These are phyloP conservation scores for Salpingus planirostris DNA, from an alignment of 2,888 invertebrate genomes.

Conservation along the genomic window DNA sequence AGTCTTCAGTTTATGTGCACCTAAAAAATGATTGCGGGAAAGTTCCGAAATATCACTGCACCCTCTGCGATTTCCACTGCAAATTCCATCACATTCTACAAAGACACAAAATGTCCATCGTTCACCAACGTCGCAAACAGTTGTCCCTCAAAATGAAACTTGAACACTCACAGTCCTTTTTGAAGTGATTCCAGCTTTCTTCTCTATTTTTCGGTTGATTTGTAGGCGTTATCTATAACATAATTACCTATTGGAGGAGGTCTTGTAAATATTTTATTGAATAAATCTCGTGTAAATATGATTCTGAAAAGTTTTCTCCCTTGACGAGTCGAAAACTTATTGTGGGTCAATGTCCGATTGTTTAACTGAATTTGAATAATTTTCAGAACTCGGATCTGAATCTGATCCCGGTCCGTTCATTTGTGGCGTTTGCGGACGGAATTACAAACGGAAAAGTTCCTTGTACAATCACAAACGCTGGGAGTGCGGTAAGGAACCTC, in stretches of 20 bases:
- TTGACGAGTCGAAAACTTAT: too few relatives aligned
- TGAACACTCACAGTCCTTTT: too few relatives aligned
- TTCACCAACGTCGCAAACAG: constrained; percentile 13
- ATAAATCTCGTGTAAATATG: too few relatives aligned
- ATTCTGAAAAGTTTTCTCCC: too few relatives aligned
- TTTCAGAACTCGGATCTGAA: too few relatives aligned
- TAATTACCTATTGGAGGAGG: neutral
- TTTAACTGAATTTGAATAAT: too few relatives aligned
- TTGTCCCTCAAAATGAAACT: too few relatives aligned
- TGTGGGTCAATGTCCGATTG: too few relatives aligned
- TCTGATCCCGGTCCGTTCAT: constrained; percentile 25
- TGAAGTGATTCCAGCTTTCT: too few relatives aligned
- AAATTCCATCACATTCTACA: constrained; percentile 29
- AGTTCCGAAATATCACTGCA: constrained; percentile 26
- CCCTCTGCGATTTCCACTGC: constrained; percentile 27
- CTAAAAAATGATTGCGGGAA: constrained; percentile 61
- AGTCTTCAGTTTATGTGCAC: constrained; percentile 65
- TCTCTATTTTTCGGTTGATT: too few relatives aligned
- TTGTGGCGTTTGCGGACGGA: constrained; percentile 62
- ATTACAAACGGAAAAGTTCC: constrained; percentile 63
- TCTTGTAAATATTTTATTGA: neutral
- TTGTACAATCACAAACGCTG: constrained; percentile 40
- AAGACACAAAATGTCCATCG: constrained; percentile 23
- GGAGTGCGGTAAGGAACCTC: constrained; percentile 27
- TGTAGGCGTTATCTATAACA: neutral